A percentile compares a stretch with the other conserved stretches of the same genome.
phyloP scores from a whole-genome alignment of 2,888 invertebrate species.

The Drosophila merina region DNA sequence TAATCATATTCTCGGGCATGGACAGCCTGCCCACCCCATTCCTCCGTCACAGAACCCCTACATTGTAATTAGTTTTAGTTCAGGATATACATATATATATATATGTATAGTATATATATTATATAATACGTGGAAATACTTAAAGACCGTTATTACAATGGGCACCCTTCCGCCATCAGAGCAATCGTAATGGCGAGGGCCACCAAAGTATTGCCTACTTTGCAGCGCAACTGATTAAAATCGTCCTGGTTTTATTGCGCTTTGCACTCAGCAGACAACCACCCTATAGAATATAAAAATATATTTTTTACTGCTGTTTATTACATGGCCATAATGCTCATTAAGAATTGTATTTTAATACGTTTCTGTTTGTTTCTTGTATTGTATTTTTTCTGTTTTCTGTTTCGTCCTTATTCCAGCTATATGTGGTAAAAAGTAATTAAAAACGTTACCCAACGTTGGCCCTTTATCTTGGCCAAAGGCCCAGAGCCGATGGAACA shows the following conservation, averaged over 20 bases:
- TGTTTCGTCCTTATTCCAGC: constrained; percentile 36
- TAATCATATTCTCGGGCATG: constrained; percentile 68
- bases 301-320: constrained; percentile 50
- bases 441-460: constrained; percentile 62
- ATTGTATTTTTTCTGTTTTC: constrained; percentile 35
- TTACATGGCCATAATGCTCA: constrained; percentile 70
- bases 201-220: constrained; percentile 64
- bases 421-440: constrained; percentile 68
- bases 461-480: constrained; percentile 32
- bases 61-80: constrained; percentile 75
- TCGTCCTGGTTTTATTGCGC: constrained; percentile 62
- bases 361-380: constrained; percentile 34
- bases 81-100: constrained; percentile 11
- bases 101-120: not conserved
- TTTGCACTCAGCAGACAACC: constrained; percentile 66
- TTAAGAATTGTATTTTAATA: constrained; percentile 72
- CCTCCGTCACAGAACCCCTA: constrained; percentile 32
- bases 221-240: constrained; percentile 66
- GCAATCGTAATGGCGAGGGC: constrained; percentile 14
- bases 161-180: constrained; percentile 39
- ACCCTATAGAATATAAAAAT: constrained; percentile 23
- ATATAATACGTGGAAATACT: constrained; percentile 31
- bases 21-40: not conserved
- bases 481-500: constrained; percentile 7
- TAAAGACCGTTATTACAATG: constrained; percentile 62